Percentiles rank a stretch among this genome's conserved stretches.
These are phyloP conservation scores for Erinaceus europaeus DNA, from an alignment of 2,113 vertebrate species.

Conservation along the genomic window DNA sequence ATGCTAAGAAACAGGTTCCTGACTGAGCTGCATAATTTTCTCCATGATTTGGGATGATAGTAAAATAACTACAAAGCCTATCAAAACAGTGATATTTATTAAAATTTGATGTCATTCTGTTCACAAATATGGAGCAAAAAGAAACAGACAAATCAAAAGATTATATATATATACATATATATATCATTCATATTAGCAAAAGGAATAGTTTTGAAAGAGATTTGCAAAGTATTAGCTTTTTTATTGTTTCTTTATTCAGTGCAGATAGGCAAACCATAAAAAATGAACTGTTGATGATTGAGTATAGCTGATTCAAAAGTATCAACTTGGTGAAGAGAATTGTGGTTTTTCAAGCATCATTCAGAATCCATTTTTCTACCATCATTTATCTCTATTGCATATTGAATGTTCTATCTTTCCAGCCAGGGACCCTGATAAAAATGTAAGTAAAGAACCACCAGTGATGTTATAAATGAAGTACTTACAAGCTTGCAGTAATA, in stretches of 20 bases:
- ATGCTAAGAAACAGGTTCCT: slow-evolving; percentile 24
- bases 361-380: slow-evolving; percentile 70
- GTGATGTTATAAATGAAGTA: slow-evolving; percentile 67
- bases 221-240: slow-evolving; percentile 44
- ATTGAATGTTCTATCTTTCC: slow-evolving; percentile 27
- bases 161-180: not conserved
- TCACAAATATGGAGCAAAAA: not conserved
- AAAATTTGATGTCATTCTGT: slow-evolving; percentile 16
- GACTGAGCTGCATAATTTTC: slow-evolving; percentile 6
- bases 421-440: slow-evolving; percentile 58
- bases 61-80: not conserved
- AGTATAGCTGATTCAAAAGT: slow-evolving; percentile 50
- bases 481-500: slow-evolving; percentile 60
- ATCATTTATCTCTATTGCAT: slow-evolving; percentile 68
- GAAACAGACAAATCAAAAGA: not conserved
- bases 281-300: slow-evolving; percentile 65
- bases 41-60: not conserved
- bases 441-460: slow-evolving; percentile 64
- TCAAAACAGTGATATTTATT: not conserved
- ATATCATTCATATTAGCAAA: slow-evolving; percentile 9
- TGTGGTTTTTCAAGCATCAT: slow-evolving; percentile 50
- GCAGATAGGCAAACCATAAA: slow-evolving; percentile 37
- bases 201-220: slow-evolving; percentile 7
- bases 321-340: slow-evolving; percentile 44
- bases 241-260: slow-evolving; percentile 58